Base-by-base conservation (phyloP, 2,113 vertebrate genomes). In the Ochotona curzoniae region DNA sequence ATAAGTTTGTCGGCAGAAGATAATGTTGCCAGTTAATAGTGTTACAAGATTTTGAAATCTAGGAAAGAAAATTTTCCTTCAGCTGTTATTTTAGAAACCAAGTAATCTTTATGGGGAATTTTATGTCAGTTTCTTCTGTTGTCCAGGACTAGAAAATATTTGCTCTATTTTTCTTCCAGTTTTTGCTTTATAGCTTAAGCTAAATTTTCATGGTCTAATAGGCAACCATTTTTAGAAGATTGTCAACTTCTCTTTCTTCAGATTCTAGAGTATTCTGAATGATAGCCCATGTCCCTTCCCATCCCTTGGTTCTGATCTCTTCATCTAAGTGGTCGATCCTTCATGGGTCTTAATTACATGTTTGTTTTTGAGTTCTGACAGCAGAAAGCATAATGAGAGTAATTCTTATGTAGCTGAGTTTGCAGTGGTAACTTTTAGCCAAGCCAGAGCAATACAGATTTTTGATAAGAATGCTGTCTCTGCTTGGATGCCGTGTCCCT, bases 381-480 rank as follows among this genome's bases (percentile, higher is more conserved):
- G 73, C 63, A 73, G 32, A 73, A 66, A 87, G 70, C 17, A 75
- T 61, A 17, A 30, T 61, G 61, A 54, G 63, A 75, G 32, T 89
- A 30, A 44, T 57, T 83, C 20, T 70, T 67, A 25, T n/a, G 17
- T 15, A 74, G 25, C 25, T 66, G 80, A 47, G 49, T 76, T 21
- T 35, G 23, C 73, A n/a, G 35, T 32, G 26, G 25, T 87, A 35
- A 66, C 66, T 75, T 90, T 94, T 76, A 79, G 63, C 61, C 84
- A 23, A 81, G 5, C n/a, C 30, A 20, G 81, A 64, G 21, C 57
- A 49, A 9, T n/a, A 26, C 32, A 75, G 18, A 15, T 93, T 93
- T 81, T n/a, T 12, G 63, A 35, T 4, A 20, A 73, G 32, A 17
- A 3, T n/a, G 8, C 35, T 35, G 14, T 57, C 12, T 54, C 21